These are phyloP conservation scores for Bellardia pandia DNA, from an alignment of 2,888 invertebrate species.

Conservation along the genomic window DNA sequence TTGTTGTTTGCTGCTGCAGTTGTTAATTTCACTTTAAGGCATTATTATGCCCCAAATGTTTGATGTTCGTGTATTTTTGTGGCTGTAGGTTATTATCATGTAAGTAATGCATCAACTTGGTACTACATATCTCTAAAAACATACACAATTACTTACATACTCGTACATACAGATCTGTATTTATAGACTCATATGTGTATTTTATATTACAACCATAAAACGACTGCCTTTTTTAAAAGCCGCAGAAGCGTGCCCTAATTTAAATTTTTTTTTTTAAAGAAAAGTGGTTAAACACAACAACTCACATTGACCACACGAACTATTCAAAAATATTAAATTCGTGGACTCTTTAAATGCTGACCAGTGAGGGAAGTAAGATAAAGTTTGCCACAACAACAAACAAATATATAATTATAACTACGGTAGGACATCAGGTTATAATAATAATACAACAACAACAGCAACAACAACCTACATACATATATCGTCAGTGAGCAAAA, in stretches of 20 bases:
- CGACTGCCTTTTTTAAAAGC: conserved; percentile 61
- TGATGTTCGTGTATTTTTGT: conserved; percentile 46
- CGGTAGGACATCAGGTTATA: conserved; percentile 66
- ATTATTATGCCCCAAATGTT: conserved; percentile 64
- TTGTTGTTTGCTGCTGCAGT: background rate
- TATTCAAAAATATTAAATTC: conserved; percentile 59
- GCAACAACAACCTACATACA: background rate
- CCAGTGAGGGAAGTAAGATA: conserved; percentile 52
- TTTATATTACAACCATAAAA: conserved; percentile 66
- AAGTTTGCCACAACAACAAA: conserved; percentile 23
- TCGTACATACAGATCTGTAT: background rate
- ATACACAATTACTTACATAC: background rate
- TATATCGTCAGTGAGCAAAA: background rate
- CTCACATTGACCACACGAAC: conserved; percentile 71
- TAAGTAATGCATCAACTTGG: conserved; percentile 65
- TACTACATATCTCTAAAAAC: background rate
- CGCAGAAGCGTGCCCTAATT: conserved; percentile 82
- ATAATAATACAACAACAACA: conserved; percentile 1
- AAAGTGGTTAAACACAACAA: conserved; percentile 77
- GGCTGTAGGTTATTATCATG: conserved; percentile 70
- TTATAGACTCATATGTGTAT: conserved; percentile 6
- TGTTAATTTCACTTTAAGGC: conserved; percentile 67
- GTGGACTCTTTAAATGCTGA: conserved; percentile 10
- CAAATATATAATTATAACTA: conserved; percentile 65
- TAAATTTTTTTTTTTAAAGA: conserved; percentile 75